Evolutionary conservation across 2,113 vertebrate species (phyloP).

Genomic region (Formicarius rufipectus): DNA sequence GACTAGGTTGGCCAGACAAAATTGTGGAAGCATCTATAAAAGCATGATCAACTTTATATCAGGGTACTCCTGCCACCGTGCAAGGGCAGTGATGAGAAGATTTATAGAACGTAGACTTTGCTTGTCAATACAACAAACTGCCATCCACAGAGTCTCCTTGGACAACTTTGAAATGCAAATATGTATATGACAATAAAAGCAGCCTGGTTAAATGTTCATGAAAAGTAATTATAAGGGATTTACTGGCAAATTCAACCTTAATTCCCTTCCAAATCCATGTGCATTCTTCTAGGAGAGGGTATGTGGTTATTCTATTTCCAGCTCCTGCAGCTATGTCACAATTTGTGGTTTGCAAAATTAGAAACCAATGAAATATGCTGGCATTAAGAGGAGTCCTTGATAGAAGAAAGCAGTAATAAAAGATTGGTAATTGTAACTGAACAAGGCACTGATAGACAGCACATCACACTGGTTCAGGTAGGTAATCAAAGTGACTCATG

Average conservation of each 20-base stretch:
- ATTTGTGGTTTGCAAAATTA: background rate
- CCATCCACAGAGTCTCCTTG: background rate
- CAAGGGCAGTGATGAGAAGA: accelerated
- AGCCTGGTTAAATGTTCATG: background rate
- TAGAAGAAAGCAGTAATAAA: constrained; percentile 18
- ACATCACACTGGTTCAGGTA: background rate
- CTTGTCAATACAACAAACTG: background rate
- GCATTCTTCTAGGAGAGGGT: background rate
- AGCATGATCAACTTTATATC: accelerated
- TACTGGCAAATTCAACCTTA: background rate
- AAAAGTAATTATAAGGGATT: background rate
- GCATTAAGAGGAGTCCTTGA: background rate
- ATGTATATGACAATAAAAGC: background rate
- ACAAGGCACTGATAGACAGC: background rate
- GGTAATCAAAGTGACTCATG: constrained; percentile 36
- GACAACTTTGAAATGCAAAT: background rate
- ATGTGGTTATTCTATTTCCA: constrained; percentile 1
- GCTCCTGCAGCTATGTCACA: background rate
- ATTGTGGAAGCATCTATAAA: background rate
- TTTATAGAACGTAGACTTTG: background rate
- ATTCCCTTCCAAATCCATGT: background rate
- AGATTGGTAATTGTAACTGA: background rate
- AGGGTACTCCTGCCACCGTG: background rate
- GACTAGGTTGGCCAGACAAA: background rate
- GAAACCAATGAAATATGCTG: constrained; percentile 19